phyloP scores from a whole-genome alignment of 2,113 vertebrate species.

The Alosa alosa region DNA sequence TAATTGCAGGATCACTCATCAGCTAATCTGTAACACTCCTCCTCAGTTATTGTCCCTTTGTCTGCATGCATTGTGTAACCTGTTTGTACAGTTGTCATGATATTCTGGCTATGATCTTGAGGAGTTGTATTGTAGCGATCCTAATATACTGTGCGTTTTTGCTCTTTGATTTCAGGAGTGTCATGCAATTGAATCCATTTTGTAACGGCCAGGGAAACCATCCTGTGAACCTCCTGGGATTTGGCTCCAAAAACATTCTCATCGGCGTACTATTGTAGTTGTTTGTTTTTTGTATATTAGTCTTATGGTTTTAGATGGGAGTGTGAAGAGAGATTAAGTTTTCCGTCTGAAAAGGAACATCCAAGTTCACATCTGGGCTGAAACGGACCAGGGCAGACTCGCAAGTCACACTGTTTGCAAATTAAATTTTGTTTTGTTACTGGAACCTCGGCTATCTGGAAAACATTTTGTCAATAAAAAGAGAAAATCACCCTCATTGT shows the following conservation, averaged over 20 bases:
- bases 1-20: not conserved
- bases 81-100: not conserved
- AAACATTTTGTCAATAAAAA: slow-evolving; percentile 63
- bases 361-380: not conserved
- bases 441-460: slow-evolving; percentile 32
- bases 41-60: not conserved
- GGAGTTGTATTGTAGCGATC: not conserved
- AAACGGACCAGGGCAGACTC: not conserved
- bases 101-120: not conserved
- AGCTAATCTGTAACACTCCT: not conserved
- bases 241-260: slow-evolving; percentile 18
- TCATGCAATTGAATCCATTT: not conserved
- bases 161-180: slow-evolving; percentile 8
- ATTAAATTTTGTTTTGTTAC: slow-evolving; percentile 25
- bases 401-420: slow-evolving; percentile 19
- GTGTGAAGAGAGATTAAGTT: not conserved
- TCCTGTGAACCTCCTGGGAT: not conserved
- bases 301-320: slow-evolving; percentile 5
- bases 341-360: not conserved
- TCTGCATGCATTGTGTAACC: not conserved
- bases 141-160: not conserved
- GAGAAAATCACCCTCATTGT: not conserved
- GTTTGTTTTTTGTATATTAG: slow-evolving; percentile 20
- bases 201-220: not conserved
- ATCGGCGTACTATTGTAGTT: not conserved